These are phyloP conservation scores for Saccostrea cuccullata DNA, from an alignment of 1,140 invertebrate genomes.

Conservation along the genomic window DNA sequence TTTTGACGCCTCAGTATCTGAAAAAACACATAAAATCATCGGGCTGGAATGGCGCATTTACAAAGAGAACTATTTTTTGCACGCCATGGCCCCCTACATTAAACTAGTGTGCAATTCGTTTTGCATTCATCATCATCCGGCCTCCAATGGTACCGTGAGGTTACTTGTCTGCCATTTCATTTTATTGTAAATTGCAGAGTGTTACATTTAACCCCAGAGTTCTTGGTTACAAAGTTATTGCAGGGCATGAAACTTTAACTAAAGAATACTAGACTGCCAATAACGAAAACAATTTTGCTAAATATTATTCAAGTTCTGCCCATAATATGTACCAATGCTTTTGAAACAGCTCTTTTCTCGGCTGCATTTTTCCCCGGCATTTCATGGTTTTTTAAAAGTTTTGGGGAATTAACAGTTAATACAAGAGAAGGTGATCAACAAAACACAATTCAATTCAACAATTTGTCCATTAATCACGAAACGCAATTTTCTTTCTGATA, in stretches of 20 bases:
- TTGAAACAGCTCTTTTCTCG: not conserved
- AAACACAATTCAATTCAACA: not conserved
- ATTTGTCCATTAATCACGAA: not conserved
- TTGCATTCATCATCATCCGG: not conserved
- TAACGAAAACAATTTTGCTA: not conserved
- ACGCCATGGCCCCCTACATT: not conserved
- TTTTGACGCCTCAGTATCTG: too few relatives aligned
- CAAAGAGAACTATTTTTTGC: not conserved
- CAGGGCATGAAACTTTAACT: not conserved
- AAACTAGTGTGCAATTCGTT: not conserved
- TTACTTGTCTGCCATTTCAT: not conserved
- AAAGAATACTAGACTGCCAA: not conserved
- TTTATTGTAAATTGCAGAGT: not conserved
- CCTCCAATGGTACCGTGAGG: not conserved
- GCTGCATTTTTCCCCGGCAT: not conserved
- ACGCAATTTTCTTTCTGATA: not conserved
- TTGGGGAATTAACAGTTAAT: constrained; percentile 16
- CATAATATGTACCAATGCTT: not conserved
- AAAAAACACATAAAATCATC: not conserved
- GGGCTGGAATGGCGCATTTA: not conserved
- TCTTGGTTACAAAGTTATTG: constrained; percentile 5
- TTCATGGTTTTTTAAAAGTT: not conserved
- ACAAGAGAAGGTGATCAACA: not conserved
- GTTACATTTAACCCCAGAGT: not conserved
- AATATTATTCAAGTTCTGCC: not conserved